These are phyloP conservation scores for Vipera ursinii DNA, from an alignment of 2,797 vertebrate genomes.

Conservation along the genomic window DNA sequence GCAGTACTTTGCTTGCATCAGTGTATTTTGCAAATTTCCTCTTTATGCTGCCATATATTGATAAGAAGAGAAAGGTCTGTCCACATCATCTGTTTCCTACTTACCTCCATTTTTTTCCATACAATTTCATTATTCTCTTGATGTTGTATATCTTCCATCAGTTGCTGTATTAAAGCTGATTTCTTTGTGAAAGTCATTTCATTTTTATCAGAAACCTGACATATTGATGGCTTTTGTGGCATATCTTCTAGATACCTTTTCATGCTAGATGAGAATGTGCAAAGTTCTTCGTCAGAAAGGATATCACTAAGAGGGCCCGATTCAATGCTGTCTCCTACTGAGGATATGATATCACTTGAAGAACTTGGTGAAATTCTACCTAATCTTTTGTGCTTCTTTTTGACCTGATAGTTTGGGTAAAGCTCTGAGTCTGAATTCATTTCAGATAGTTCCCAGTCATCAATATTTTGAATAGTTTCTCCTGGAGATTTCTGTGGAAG, in stretches of 20 bases:
- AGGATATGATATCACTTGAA: conserved; percentile 87
- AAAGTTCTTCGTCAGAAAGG: conserved; percentile 83
- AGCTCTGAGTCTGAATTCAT: conserved; percentile 87
- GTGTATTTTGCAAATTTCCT: neutral
- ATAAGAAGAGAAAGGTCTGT: neutral
- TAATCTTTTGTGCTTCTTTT: conserved; percentile 69
- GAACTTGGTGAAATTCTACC: conserved; percentile 83
- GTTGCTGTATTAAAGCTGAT: conserved; percentile 79
- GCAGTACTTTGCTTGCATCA: neutral
- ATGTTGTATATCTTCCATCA: conserved; percentile 88
- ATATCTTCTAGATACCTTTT: conserved; percentile 66
- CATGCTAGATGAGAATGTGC: conserved; percentile 57
- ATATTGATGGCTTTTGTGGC: conserved; percentile 42
- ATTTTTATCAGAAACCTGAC: conserved; percentile 57
- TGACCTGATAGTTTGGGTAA: conserved; percentile 68
- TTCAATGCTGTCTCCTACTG: conserved; percentile 87
- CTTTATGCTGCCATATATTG: neutral
- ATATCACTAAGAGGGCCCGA: conserved; percentile 90
- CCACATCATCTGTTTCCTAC: conserved; percentile 5
- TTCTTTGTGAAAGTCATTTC: conserved; percentile 64
- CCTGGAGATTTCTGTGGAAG: conserved; percentile 76
- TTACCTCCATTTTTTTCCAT: conserved; percentile 95
- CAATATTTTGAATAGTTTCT: conserved; percentile 87
- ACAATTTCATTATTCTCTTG: conserved; percentile 85
- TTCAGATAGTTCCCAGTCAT: conserved; percentile 95